Evolutionary conservation across 2,113 vertebrate species (phyloP).

Genomic region (Protobothrops mucrosquamatus): DNA sequence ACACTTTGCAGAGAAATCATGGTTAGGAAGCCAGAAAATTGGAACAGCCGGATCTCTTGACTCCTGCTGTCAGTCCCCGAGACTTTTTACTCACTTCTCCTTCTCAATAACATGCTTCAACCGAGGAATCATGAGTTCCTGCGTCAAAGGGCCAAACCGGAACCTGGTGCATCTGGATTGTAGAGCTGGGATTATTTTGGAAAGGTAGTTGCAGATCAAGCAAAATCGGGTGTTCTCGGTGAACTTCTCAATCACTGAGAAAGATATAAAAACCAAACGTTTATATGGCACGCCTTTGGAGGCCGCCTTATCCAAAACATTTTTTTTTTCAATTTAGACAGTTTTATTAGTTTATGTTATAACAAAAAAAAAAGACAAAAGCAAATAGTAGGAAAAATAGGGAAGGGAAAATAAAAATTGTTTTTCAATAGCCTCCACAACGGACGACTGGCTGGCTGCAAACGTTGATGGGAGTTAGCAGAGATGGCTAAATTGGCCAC

Average conservation of each 20-base stretch:
- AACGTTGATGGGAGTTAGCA: too few species aligned
- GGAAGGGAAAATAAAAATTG: too few species aligned
- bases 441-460: too few species aligned
- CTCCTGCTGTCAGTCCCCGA: rapidly evolving
- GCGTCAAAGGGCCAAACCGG: conserved; percentile 89
- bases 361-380: too few species aligned
- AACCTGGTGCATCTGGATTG: conserved; percentile 96
- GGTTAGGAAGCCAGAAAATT: background rate
- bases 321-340: too few species aligned
- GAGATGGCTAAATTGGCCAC: too few species aligned
- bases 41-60: background rate
- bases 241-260: conserved; percentile 93
- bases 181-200: conserved; percentile 96
- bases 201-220: conserved; percentile 96
- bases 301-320: too few species aligned
- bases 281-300: background rate
- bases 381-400: too few species aligned
- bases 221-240: conserved; percentile 97
- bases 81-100: conserved; percentile 76
- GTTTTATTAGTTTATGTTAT: too few species aligned
- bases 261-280: background rate
- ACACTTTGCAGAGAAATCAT: background rate
- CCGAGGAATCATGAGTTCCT: conserved; percentile 90
- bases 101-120: conserved; percentile 82
- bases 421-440: too few species aligned